Evolutionary conservation across 2,888 invertebrate genomes (phyloP).

Genomic region (Hetaerina titia): DNA sequence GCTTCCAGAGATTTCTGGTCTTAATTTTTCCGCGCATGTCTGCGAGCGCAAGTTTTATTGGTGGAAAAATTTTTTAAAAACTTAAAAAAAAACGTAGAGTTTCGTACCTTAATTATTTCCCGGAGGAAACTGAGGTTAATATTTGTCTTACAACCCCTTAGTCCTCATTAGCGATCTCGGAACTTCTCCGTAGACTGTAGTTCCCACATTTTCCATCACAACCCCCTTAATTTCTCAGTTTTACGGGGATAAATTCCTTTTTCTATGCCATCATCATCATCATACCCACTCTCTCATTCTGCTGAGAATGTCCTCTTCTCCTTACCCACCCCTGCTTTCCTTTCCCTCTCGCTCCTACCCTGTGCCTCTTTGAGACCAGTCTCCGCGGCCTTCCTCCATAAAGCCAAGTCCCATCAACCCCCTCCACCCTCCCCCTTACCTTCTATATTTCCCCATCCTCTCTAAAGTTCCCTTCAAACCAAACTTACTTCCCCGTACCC

Average conservation of each 20-base stretch:
- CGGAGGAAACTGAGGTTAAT: neutral
- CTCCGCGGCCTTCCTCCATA: neutral
- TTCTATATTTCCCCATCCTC: neutral
- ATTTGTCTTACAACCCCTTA: neutral
- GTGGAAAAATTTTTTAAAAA: neutral
- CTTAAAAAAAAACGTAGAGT: neutral
- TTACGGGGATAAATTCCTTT: neutral
- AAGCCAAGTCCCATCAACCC: neutral
- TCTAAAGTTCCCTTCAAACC: neutral
- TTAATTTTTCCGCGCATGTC: too few species aligned
- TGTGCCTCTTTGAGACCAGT: neutral
- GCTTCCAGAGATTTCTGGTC: too few species aligned
- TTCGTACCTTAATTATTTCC: neutral
- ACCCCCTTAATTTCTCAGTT: conserved; percentile 7
- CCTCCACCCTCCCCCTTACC: neutral
- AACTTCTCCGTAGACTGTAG: neutral
- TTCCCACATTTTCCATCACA: neutral
- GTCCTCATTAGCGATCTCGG: neutral
- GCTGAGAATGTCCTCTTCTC: neutral
- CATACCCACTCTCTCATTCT: too few species aligned
- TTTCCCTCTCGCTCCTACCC: neutral
- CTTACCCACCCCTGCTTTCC: neutral
- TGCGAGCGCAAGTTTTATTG: too few species aligned
- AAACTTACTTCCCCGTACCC: neutral
- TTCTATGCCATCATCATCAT: neutral